These are phyloP conservation scores for Corydoras maculifer DNA, from an alignment of 2,113 vertebrate species.

Conservation along the genomic window DNA sequence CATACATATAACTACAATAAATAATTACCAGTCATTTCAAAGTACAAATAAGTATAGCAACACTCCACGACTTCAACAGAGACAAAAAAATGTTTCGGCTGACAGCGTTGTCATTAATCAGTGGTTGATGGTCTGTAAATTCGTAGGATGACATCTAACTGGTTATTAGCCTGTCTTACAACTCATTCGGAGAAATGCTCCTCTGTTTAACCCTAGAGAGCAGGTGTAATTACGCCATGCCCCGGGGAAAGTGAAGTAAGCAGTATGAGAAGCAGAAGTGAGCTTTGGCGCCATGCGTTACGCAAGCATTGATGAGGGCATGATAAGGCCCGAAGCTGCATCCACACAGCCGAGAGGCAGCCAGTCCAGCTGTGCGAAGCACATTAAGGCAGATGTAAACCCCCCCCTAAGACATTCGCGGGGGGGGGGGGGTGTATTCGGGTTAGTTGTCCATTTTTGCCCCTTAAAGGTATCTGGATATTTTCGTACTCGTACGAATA, in stretches of 20 bases:
- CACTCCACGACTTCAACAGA: no score
- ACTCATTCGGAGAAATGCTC: conserved; percentile 23
- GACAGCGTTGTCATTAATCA: conserved; percentile 25
- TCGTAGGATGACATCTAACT: conserved; percentile 27
- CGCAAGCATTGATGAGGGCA: conserved; percentile 64
- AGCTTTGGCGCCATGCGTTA: conserved; percentile 70
- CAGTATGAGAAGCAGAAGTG: conserved; percentile 60
- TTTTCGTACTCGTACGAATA: conserved; percentile 18
- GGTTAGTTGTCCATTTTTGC: no score
- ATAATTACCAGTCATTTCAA: background rate
- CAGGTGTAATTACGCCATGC: conserved; percentile 65
- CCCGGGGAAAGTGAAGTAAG: conserved; percentile 61
- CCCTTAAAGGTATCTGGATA: background rate
- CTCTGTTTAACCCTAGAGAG: conserved; percentile 35
- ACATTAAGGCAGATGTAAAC: conserved; percentile 10
- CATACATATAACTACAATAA: background rate
- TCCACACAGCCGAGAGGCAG: conserved; percentile 29
- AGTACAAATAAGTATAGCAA: background rate
- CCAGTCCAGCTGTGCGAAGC: conserved; percentile 23
- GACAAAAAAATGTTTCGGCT: background rate
- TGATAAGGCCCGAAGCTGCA: conserved; percentile 48
- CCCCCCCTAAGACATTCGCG: background rate
- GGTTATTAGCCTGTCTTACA: conserved; percentile 26
- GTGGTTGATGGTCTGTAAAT: conserved; percentile 29
- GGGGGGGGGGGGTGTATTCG: conserved; percentile 13